These are phyloP conservation scores for rat (Rattus norvegicus) DNA, from an alignment of 2,113 vertebrate genomes.

Conservation along the genomic window DNA sequence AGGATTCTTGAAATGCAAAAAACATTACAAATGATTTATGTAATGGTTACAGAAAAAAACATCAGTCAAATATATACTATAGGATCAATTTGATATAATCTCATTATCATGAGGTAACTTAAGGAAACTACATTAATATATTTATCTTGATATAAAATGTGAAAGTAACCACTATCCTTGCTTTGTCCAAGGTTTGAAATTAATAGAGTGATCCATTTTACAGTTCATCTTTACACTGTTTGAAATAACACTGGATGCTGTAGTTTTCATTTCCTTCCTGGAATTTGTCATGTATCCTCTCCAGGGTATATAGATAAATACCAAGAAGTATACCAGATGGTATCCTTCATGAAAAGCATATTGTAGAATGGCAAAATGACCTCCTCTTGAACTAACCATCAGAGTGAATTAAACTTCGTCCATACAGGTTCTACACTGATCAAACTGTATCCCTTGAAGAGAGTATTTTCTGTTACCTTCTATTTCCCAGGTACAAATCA, in stretches of 20 bases:
- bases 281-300: conserved; percentile 2
- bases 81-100: neutral
- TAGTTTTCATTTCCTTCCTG: conserved; percentile 60
- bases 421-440: conserved; percentile 32
- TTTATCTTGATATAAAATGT: conserved; percentile 29
- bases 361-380: conserved; percentile 66
- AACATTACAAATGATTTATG: conserved; percentile 15
- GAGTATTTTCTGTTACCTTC: conserved; percentile 31
- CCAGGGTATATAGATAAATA: conserved; percentile 65
- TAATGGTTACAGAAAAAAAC: conserved; percentile 1
- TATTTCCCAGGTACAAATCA: conserved; percentile 36
- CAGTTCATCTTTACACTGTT: conserved; percentile 29
- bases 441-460: conserved; percentile 25
- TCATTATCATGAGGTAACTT: neutral
- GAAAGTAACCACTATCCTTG: neutral
- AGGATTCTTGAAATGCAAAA: neutral
- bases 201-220: conserved; percentile 19
- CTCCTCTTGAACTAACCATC: conserved; percentile 52
- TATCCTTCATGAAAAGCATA: conserved; percentile 46
- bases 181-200: conserved; percentile 19
- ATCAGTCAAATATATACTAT: neutral
- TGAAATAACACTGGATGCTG: conserved; percentile 40
- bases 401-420: conserved; percentile 50
- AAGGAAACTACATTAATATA: neutral
- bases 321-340: conserved; percentile 61